These are phyloP conservation scores for Avahi laniger DNA, from an alignment of 2,797 vertebrate genomes.

Conservation along the genomic window DNA sequence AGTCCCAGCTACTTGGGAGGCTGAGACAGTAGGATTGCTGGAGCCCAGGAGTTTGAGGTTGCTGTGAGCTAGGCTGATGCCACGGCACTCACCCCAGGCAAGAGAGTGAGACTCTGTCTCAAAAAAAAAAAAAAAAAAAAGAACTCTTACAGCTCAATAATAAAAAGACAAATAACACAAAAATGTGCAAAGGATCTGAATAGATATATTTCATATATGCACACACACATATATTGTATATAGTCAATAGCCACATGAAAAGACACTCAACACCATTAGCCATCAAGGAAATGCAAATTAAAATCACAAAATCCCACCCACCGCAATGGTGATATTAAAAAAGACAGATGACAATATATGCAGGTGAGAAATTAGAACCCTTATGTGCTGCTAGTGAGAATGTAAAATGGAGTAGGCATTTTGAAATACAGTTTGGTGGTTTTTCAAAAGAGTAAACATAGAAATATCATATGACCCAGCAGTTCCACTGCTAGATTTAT, in stretches of 20 bases:
- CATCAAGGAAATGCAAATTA: not conserved
- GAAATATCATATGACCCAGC: not conserved
- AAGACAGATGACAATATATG: not conserved
- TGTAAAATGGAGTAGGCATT: not conserved
- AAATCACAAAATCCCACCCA: not conserved
- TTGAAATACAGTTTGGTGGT: not conserved
- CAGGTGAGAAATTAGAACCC: not conserved
- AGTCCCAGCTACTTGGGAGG: no score
- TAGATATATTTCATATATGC: not conserved
- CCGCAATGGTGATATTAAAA: not conserved
- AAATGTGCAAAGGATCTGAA: not conserved
- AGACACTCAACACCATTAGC: not conserved
- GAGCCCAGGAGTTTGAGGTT: no score
- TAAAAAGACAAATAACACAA: not conserved
- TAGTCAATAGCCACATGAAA: not conserved
- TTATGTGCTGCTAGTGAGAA: not conserved
- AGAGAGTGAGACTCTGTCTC: no score
- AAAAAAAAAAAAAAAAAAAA: no score
- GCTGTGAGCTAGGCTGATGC: no score
- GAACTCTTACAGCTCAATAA: not conserved
- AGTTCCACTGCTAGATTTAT: not conserved
- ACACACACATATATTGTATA: not conserved
- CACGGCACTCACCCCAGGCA: no score
- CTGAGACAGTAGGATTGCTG: no score
- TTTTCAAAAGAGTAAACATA: not conserved